phyloP scores from a whole-genome alignment of 1,140 invertebrate genomes.

The Argopecten irradians region DNA sequence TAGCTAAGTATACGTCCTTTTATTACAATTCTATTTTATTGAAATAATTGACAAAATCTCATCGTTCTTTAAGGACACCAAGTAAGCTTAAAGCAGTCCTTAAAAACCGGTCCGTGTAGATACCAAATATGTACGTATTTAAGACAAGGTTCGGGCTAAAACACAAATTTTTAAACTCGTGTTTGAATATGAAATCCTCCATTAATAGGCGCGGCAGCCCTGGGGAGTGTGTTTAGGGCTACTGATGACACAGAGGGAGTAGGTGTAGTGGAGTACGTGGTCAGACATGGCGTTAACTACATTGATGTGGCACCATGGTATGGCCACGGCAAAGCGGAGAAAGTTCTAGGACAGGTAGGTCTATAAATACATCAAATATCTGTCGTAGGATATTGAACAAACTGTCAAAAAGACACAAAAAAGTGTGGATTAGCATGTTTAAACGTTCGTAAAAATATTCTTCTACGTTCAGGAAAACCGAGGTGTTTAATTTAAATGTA shows the following conservation, averaged over 20 bases:
- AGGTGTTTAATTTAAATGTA: no score
- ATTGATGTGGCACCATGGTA: slow-evolving; percentile 95
- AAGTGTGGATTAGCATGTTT: no score
- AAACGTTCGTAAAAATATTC: no score
- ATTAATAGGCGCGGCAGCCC: slow-evolving; percentile 65
- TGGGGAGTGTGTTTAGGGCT: slow-evolving; percentile 76
- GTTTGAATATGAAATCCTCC: not conserved
- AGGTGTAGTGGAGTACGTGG: slow-evolving; percentile 83
- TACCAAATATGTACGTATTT: not conserved
- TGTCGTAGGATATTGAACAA: no score
- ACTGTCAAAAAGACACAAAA: no score
- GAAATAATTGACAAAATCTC: no score
- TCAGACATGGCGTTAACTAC: slow-evolving; percentile 91
- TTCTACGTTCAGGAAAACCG: no score
- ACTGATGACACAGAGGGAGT: slow-evolving; percentile 83
- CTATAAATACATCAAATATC: slow-evolving; percentile 25
- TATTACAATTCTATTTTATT: not conserved
- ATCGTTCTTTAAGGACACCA: not conserved
- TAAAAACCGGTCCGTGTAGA: not conserved
- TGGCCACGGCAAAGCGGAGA: slow-evolving; percentile 84
- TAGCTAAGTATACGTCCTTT: no score
- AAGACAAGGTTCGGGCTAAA: no score
- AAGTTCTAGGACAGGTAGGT: slow-evolving; percentile 86
- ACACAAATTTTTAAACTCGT: not conserved
- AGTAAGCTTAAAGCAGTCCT: not conserved